phyloP scores from a whole-genome alignment of 92 coral and sea anemone species.

The Zoanthus sansibaricus region DNA sequence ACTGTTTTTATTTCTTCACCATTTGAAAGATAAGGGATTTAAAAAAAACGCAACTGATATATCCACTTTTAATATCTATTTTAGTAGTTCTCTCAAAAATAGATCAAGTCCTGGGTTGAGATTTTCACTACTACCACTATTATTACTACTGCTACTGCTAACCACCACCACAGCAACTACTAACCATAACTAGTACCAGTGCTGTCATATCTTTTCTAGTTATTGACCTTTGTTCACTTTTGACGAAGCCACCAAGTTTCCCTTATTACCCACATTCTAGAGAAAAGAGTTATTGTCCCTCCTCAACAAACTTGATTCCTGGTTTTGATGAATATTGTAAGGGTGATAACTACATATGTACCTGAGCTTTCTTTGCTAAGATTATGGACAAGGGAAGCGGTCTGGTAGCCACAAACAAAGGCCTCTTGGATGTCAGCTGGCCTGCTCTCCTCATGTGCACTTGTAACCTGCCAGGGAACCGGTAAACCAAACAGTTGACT shows the following conservation, averaged over 20 bases:
- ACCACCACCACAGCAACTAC: too few relatives aligned
- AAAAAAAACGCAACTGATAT: too few relatives aligned
- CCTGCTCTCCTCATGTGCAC: slow-evolving; percentile 47
- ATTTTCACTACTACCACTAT: neutral
- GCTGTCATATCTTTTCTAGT: neutral
- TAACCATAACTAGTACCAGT: too few relatives aligned
- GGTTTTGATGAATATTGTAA: neutral
- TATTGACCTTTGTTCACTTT: neutral
- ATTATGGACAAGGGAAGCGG: slow-evolving; percentile 65
- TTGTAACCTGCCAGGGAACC: slow-evolving; percentile 21
- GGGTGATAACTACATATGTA: neutral
- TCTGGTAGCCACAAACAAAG: slow-evolving; percentile 74
- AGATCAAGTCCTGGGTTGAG: too few relatives aligned
- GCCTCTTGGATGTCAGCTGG: slow-evolving; percentile 50
- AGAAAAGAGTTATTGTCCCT: neutral
- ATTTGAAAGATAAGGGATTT: too few relatives aligned
- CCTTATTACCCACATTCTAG: neutral
- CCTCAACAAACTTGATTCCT: neutral
- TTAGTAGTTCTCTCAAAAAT: too few relatives aligned
- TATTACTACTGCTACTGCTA: neutral
- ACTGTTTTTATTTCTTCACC: too few relatives aligned
- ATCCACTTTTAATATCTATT: too few relatives aligned
- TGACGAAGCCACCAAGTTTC: neutral
- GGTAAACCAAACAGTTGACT: slow-evolving; percentile 64
- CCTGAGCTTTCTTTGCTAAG: slow-evolving; percentile 22